These are phyloP conservation scores for Aelia acuminata DNA, from an alignment of 2,888 invertebrate species.

Conservation along the genomic window DNA sequence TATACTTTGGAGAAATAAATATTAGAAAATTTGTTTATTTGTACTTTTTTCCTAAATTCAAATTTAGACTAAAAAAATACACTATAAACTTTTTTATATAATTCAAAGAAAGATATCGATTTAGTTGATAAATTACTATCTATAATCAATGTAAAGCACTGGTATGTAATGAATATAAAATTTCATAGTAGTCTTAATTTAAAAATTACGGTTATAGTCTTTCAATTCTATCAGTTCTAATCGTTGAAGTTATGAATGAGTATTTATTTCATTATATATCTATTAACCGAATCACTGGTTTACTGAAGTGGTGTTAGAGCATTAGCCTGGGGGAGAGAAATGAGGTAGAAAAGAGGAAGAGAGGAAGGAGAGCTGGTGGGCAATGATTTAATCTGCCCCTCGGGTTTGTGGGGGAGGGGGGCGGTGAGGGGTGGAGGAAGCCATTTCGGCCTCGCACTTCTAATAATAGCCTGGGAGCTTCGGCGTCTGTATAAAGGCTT, in stretches of 20 bases:
- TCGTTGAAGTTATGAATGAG: background rate
- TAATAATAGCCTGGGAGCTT: background rate
- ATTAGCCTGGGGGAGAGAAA: slow-evolving; percentile 5
- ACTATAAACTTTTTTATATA: too few species aligned
- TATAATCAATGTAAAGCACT: too few species aligned
- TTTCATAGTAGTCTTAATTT: too few species aligned
- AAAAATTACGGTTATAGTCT: too few species aligned
- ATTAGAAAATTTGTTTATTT: too few species aligned
- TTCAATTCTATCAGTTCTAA: background rate
- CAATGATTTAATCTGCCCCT: slow-evolving; percentile 15
- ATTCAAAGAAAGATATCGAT: too few species aligned
- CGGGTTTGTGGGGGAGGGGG: background rate
- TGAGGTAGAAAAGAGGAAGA: slow-evolving; percentile 13
- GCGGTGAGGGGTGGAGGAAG: background rate
- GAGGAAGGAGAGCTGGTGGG: background rate
- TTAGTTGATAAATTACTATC: too few species aligned
- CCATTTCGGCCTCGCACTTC: slow-evolving; percentile 7
- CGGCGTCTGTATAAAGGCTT: slow-evolving; percentile 18
- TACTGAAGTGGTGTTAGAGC: background rate
- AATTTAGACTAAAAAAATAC: too few species aligned
- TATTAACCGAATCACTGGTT: background rate
- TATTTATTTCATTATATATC: background rate
- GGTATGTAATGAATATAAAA: too few species aligned
- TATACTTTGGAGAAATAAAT: too few species aligned
- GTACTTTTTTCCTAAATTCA: too few species aligned